Conservation (phyloP, 2,797 vertebrate species). For the Nannoperca obscura region DNA sequence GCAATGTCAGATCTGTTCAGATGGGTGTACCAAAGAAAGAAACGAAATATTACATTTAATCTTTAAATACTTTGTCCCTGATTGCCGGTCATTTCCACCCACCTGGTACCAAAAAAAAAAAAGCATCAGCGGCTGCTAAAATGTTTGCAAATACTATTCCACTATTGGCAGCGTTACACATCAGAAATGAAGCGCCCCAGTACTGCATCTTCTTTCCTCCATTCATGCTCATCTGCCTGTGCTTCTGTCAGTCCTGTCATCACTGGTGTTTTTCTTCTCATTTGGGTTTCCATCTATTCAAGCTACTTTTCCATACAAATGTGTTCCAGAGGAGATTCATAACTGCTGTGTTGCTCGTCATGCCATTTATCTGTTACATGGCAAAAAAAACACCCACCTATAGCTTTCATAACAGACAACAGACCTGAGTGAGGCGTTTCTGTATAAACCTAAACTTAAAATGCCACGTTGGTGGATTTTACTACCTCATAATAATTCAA, state of each 20-base stretch:
- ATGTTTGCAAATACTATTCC: constrained; percentile 56
- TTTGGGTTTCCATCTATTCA: constrained; percentile 64
- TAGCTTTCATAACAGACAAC: constrained; percentile 31
- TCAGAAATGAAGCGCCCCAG: constrained; percentile 12
- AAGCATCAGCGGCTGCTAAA: neutral
- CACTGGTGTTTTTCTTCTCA: constrained; percentile 52
- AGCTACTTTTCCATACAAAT: constrained; percentile 85
- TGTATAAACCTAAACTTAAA: constrained; percentile 14
- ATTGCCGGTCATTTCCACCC: neutral
- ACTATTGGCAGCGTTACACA: constrained; percentile 1
- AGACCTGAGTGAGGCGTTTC: constrained; percentile 28
- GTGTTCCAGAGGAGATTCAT: constrained; percentile 66
- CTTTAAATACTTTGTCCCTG: neutral
- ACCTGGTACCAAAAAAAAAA: neutral
- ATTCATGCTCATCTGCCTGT: constrained; percentile 54
- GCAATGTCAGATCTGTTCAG: neutral
- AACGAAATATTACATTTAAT: neutral
- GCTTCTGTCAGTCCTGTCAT: constrained; percentile 60
- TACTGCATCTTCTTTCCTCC: constrained; percentile 51
- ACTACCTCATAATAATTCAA: neutral
- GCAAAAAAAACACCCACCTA: constrained; percentile 17
- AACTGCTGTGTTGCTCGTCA: constrained; percentile 46
- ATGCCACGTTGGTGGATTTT: constrained; percentile 11
- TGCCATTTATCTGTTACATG: constrained; percentile 57
- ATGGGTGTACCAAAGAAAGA: neutral